phyloP scores from a whole-genome alignment of 2,113 vertebrate species.

The Sialia sialis region DNA sequence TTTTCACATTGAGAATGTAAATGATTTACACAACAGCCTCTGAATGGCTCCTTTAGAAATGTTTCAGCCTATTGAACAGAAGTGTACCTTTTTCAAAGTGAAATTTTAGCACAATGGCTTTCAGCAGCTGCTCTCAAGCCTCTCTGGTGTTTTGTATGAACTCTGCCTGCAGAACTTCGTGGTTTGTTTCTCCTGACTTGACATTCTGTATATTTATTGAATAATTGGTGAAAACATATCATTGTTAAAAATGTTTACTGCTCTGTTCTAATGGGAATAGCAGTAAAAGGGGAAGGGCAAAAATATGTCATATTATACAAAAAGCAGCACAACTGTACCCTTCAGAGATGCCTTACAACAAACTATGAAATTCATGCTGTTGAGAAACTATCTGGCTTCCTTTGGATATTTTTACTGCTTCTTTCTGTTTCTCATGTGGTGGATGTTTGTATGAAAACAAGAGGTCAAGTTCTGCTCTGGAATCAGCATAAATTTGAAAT shows the following conservation, averaged over 20 bases:
- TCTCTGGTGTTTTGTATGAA: background rate
- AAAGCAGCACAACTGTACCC: background rate
- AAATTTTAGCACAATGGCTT: constrained; percentile 25
- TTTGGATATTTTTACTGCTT: background rate
- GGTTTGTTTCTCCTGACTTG: constrained; percentile 40
- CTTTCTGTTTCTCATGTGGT: background rate
- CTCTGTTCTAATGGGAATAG: constrained; percentile 5
- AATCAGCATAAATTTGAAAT: constrained; percentile 55
- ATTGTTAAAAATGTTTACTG: background rate
- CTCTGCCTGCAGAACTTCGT: background rate
- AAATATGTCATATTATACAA: background rate
- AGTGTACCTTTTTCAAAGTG: constrained; percentile 19
- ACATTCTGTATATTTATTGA: background rate
- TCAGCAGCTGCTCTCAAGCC: constrained; percentile 32
- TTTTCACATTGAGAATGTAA: constrained; percentile 1
- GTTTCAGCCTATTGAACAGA: background rate
- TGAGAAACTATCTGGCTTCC: constrained; percentile 4
- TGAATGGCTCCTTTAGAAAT: background rate
- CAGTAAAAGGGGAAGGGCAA: background rate
- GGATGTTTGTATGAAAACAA: constrained; percentile 28
- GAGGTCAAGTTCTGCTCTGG: constrained; percentile 20
- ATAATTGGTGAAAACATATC: constrained; percentile 1
- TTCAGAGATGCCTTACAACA: background rate
- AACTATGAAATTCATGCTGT: background rate
- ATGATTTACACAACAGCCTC: background rate